phyloP scores from a whole-genome alignment of 2,797 vertebrate genomes.

The Poeciliopsis turneri region DNA sequence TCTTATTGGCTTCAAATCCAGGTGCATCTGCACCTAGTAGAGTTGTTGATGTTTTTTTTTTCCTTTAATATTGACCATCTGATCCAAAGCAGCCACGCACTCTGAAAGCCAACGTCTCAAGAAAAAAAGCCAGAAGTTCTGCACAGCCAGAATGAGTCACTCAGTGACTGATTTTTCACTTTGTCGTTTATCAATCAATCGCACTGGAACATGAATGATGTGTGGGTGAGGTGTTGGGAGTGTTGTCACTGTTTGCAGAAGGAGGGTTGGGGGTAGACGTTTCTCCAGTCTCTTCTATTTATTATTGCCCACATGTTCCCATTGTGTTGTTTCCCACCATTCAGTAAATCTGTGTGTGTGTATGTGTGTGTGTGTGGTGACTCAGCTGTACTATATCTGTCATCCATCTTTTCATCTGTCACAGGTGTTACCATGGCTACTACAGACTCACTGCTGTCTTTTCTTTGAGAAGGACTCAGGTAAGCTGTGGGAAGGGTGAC shows the following conservation, averaged over 20 bases:
- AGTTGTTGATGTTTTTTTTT: not conserved
- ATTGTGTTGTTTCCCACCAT: constrained; percentile 47
- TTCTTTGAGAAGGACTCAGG: constrained; percentile 83
- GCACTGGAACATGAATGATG: constrained; percentile 32
- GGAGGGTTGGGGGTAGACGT: constrained; percentile 22
- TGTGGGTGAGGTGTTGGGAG: constrained; percentile 29
- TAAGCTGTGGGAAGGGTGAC: constrained; percentile 65
- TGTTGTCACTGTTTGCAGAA: constrained; percentile 12
- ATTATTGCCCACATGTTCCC: constrained; percentile 36
- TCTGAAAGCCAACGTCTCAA: constrained; percentile 4
- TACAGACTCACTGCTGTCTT: constrained; percentile 83
- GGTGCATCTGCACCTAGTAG: constrained; percentile 20
- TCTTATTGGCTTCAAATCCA: not conserved
- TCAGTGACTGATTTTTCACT: constrained; percentile 9
- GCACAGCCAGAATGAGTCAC: constrained; percentile 45
- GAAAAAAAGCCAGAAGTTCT: constrained; percentile 53
- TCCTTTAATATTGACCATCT: not conserved
- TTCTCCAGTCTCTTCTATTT: constrained; percentile 39
- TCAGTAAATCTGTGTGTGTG: constrained; percentile 32
- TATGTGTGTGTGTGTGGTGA: constrained; percentile 47
- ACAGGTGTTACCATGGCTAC: constrained; percentile 85
- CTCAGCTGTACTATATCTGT: constrained; percentile 77
- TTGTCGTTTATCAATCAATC: constrained; percentile 39
- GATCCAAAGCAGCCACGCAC: not conserved
- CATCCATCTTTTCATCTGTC: constrained; percentile 78